phyloP scores from a whole-genome alignment of 1,140 invertebrate genomes.

The Lineus longissimus region DNA sequence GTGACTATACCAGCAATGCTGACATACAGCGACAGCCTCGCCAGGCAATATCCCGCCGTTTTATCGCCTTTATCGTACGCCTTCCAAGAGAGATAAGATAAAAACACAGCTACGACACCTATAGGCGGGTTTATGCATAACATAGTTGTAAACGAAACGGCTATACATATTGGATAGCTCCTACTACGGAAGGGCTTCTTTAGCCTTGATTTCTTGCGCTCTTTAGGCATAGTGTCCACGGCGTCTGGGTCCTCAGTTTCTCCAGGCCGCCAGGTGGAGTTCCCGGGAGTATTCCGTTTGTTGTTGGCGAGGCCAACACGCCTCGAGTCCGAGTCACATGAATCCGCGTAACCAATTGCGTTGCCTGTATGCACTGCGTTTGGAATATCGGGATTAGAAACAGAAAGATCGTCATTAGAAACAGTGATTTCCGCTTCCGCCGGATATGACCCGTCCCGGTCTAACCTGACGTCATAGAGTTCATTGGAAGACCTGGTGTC shows the following conservation, averaged over 20 bases:
- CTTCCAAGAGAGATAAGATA: neutral
- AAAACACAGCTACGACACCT: neutral
- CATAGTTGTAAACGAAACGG: neutral
- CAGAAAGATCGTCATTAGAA: no score
- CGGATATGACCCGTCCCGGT: no score
- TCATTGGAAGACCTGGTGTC: no score
- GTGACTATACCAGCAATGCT: constrained; percentile 2
- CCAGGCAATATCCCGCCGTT: neutral
- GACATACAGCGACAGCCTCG: neutral
- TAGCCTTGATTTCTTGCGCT: neutral
- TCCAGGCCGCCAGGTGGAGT: no score
- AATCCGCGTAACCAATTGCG: no score
- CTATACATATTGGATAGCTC: constrained; percentile 1
- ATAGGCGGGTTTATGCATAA: neutral
- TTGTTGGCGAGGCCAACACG: no score
- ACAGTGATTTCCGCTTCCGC: no score
- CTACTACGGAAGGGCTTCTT: neutral
- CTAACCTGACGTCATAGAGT: no score
- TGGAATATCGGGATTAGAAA: no score
- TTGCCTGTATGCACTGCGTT: no score
- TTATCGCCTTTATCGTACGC: neutral
- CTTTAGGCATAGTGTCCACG: constrained; percentile 1
- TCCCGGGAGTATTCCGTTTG: no score
- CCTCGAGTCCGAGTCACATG: no score
- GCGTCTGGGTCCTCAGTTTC: neutral